These are phyloP conservation scores for Acanthurus tractus DNA, from an alignment of 2,797 vertebrate species.

Conservation along the genomic window DNA sequence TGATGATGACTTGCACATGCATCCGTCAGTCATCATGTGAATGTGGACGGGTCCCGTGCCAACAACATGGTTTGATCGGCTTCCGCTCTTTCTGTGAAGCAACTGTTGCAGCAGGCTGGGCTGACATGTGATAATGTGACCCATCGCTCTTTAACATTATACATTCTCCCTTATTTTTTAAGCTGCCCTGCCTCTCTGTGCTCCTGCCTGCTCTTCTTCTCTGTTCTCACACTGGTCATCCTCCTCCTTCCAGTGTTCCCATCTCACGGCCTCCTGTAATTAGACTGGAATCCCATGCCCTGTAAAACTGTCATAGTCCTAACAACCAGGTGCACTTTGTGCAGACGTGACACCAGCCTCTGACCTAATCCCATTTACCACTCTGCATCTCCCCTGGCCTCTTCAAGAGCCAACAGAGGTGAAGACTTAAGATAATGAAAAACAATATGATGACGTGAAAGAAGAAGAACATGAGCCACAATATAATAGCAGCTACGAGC, in stretches of 20 bases:
- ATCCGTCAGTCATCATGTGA: slow-evolving; percentile 27
- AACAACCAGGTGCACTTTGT: slow-evolving; percentile 79
- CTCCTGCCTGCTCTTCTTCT: slow-evolving; percentile 9
- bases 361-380: slow-evolving; percentile 63
- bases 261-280: slow-evolving; percentile 80
- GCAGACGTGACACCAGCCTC: slow-evolving; percentile 55
- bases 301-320: slow-evolving; percentile 80
- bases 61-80: neutral
- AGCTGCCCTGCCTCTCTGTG: neutral
- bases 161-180: neutral
- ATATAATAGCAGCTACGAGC: neutral
- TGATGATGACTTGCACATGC: slow-evolving; percentile 39
- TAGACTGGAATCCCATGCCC: slow-evolving; percentile 80
- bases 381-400: slow-evolving; percentile 15
- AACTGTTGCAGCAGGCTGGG: neutral
- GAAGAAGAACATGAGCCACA: too few species aligned
- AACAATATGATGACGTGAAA: neutral
- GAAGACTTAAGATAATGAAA: too few species aligned
- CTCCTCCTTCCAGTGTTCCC: slow-evolving; percentile 52
- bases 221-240: slow-evolving; percentile 57
- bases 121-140: slow-evolving; percentile 28
- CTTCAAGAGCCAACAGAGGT: slow-evolving; percentile 2
- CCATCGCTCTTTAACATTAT: slow-evolving; percentile 13
- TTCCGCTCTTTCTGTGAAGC: slow-evolving; percentile 5
- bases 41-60: neutral